Evolutionary conservation across 2,113 vertebrate genomes (phyloP).

Genomic region (Periophthalmus modestus): DNA sequence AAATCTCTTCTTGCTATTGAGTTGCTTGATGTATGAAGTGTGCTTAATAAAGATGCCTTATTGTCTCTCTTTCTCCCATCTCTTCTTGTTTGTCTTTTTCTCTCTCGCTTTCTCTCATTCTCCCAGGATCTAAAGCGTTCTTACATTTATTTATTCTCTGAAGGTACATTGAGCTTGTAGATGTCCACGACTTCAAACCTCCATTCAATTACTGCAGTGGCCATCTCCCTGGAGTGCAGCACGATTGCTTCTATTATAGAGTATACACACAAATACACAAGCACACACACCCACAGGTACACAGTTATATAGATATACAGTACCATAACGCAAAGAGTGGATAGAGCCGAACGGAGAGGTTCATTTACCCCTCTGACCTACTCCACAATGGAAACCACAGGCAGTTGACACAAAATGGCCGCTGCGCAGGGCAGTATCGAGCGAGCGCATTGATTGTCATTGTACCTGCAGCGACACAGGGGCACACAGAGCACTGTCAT

Average conservation of each 20-base stretch:
- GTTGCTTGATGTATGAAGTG: too few species aligned
- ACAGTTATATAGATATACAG: neutral
- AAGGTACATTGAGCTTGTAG: neutral
- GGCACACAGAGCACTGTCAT: too few species aligned
- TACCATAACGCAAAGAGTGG: conserved; percentile 17
- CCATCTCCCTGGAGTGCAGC: conserved; percentile 40
- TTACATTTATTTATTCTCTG: neutral
- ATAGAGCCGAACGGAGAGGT: conserved; percentile 13
- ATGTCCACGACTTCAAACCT: conserved; percentile 17
- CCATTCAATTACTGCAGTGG: conserved; percentile 34
- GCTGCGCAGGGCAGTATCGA: neutral
- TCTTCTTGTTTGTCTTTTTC: neutral
- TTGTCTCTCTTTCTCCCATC: neutral
- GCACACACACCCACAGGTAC: neutral
- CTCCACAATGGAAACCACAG: conserved; percentile 34
- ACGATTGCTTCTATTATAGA: conserved; percentile 2
- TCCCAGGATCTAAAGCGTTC: neutral
- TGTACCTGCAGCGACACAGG: neutral
- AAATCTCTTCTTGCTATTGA: too few species aligned
- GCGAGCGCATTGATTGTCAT: neutral
- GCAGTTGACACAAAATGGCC: conserved; percentile 17
- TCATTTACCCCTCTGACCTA: conserved; percentile 29
- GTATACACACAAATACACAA: too few species aligned
- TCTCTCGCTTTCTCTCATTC: neutral
- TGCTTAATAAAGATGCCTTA: too few species aligned